phyloP scores from a whole-genome alignment of 1,140 invertebrate genomes.

The Artemia franciscana region DNA sequence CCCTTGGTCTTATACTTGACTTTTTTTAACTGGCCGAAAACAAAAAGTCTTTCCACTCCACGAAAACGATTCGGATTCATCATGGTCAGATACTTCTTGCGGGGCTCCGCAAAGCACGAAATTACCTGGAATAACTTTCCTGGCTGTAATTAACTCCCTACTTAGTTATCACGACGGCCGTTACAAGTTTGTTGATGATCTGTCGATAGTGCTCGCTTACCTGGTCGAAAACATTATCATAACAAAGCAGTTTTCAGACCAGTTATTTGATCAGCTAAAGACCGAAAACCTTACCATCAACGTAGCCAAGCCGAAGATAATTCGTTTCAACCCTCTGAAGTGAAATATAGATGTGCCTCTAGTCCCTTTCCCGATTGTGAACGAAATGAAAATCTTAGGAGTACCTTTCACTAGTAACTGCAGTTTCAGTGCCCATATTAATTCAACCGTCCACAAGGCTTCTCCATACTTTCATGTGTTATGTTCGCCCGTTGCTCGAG shows the following conservation, averaged over 20 bases:
- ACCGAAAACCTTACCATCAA: neutral
- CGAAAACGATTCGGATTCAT: too few relatives aligned
- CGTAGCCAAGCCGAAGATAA: neutral
- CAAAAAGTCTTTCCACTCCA: too few relatives aligned
- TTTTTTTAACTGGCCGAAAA: too few relatives aligned
- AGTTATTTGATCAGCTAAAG: neutral
- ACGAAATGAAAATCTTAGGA: neutral
- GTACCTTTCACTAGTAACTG: neutral
- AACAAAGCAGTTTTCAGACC: neutral
- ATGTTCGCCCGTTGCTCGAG: neutral
- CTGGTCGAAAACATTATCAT: neutral
- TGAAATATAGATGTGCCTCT: neutral
- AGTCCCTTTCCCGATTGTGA: too few relatives aligned
- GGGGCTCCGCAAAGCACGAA: neutral
- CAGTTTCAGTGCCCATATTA: neutral
- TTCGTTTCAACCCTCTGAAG: neutral
- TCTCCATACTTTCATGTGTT: neutral
- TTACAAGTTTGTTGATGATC: neutral
- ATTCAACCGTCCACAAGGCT: neutral
- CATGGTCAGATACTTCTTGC: too few relatives aligned
- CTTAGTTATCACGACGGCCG: neutral
- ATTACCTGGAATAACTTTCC: neutral
- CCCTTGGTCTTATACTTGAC: too few relatives aligned
- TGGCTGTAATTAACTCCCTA: neutral
- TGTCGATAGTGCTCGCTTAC: neutral